Evolutionary conservation across 2,113 vertebrate genomes (phyloP).

Genomic region (Gallinago paraguaiae): DNA sequence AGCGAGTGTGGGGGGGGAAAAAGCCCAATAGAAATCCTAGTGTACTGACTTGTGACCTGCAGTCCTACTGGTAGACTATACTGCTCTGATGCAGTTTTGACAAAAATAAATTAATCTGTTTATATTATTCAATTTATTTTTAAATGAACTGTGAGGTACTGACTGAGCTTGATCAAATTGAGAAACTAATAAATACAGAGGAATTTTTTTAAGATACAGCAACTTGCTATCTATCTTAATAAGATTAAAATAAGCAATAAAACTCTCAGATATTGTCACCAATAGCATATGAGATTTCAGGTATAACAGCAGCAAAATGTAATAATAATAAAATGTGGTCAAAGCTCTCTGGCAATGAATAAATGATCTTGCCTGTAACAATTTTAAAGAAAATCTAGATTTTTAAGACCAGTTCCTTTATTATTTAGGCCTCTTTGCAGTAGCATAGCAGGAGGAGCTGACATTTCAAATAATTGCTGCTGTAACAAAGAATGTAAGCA

Average conservation of each 20-base stretch:
- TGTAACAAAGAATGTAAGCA: conserved; percentile 1
- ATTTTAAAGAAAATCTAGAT: not conserved
- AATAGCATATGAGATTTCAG: not conserved
- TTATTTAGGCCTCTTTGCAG: not conserved
- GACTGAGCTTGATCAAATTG: not conserved
- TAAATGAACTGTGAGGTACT: not conserved
- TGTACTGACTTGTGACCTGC: not conserved
- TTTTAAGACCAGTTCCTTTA: conserved; percentile 5
- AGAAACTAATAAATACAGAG: not conserved
- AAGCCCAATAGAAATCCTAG: not conserved
- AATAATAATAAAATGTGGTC: not conserved
- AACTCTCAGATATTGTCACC: not conserved
- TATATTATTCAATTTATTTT: not conserved
- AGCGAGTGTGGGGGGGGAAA: not conserved
- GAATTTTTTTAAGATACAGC: not conserved
- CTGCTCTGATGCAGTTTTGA: not conserved
- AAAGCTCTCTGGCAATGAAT: not conserved
- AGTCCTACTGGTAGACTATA: not conserved
- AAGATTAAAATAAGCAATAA: conserved; percentile 11
- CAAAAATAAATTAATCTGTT: not conserved
- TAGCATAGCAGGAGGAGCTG: not conserved
- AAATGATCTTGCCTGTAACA: not conserved
- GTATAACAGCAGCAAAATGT: not conserved
- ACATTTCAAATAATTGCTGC: conserved; percentile 50
- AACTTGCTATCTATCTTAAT: not conserved